Base-by-base conservation (phyloP, 2,888 invertebrate species). In the Eulithis prunata region DNA sequence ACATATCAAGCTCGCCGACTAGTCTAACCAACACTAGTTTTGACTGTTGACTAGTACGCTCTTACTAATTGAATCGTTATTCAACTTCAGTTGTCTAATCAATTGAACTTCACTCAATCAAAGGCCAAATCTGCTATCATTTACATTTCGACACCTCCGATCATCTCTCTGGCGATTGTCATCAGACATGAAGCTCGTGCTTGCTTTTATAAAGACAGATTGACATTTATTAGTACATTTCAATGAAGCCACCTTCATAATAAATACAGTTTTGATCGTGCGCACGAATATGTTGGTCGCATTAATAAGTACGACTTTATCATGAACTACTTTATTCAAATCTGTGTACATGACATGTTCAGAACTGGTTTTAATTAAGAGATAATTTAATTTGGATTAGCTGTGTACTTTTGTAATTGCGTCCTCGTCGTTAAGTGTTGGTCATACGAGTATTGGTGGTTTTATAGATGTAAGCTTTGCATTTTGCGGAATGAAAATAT, bases 131-230 rank as follows among this genome's bases (percentile, higher is more conserved):
- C 68, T 72, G 61, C 67, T 70, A 70, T 72, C 71, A 64, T 66
- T 71, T 73, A 68, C 73, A 70, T 72, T 72, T 74, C 73, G 71
- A 74, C 73, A 69, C 73, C 71, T 73, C 69, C 57, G 61, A 73
- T 71, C 63, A 70, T 71, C 71, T 66, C 66, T 55, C 13, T 54
- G 64, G 66, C 49, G 68, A 68, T 69, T 74, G 68, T 72, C 69
- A 62, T 62, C 53, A 56, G 66, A 72, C 63, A 65, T 61, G 59
- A 28, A 64, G 57, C 72, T 72, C 71, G 71, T 72, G 73, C 73
- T 71, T 54, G 49, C 38, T 43, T 67, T 60, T 60, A 57, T 54
- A 66, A 62, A 60, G 57, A 60, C 57, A 60, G 55, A 65, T 54
- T 65, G 59, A 65, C 54, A 60, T 65, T 65, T 62, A 56, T 65